Conservation (phyloP, 2,113 vertebrate genomes). For the Piaya cayana region DNA sequence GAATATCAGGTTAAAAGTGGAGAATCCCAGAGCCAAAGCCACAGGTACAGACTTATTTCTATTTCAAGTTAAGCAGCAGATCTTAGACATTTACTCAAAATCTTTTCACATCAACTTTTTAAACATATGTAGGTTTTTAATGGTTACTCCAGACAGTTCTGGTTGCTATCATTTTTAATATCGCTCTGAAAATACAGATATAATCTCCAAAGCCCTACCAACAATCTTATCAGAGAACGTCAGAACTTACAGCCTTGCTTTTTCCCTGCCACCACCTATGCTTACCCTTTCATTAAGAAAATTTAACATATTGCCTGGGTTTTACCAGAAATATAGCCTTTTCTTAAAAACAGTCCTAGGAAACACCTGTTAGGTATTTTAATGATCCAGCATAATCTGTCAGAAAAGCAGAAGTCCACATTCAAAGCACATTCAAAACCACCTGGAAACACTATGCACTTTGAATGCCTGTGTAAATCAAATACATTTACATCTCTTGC, state of each 20-base stretch:
- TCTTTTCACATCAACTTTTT: not conserved
- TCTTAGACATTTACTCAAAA: not conserved
- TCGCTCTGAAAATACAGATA: not conserved
- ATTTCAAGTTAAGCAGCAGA: not conserved
- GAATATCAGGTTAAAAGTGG: not conserved
- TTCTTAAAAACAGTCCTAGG: conserved; percentile 38
- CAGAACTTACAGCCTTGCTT: not conserved
- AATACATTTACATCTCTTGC: not conserved
- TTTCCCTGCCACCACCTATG: not conserved
- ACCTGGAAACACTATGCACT: conserved; percentile 21
- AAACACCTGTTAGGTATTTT: conserved; percentile 22
- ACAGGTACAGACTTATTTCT: not conserved
- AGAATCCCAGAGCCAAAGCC: not conserved
- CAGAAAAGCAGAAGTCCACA: conserved; percentile 45
- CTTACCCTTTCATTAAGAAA: conserved; percentile 16
- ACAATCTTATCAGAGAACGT: not conserved
- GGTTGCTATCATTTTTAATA: not conserved
- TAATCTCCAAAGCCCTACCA: not conserved
- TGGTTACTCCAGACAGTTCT: not conserved
- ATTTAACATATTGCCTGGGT: not conserved
- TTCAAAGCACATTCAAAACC: not conserved
- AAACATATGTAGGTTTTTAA: not conserved
- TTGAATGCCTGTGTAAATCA: conserved; percentile 18
- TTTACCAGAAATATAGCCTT: conserved; percentile 22
- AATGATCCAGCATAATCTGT: conserved; percentile 31